Evolutionary conservation across 1,140 invertebrate genomes (phyloP), one percentile per base, ranked within the genome.

Genomic region (Pentalonia nigronervosa): DNA sequence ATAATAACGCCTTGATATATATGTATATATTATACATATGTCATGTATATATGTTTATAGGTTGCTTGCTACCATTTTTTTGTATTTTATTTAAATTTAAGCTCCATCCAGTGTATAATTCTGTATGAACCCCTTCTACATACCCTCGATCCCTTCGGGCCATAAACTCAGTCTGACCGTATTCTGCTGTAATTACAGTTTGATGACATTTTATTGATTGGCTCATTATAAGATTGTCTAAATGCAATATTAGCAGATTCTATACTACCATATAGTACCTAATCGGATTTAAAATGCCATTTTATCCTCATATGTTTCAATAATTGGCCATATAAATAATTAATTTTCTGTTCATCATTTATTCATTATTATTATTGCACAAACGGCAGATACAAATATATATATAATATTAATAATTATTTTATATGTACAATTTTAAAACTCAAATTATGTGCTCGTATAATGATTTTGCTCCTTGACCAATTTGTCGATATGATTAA

Each of bases 171-270:
- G 41, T 90, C 36, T 45, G 50, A 2, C 36, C 36, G 14, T 93
- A 36, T 83, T 92, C 30, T 45, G 90, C 36, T 45, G 90, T 92
- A 56, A 94, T 94, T 87, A 87, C 25, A 47, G 23, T 92, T 94
- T 93, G 34, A 93, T 86, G 81, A 93, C 34, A 45, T 84, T 93
- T n/a, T 50, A 56, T 84, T 86, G 91, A 93, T 93, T 93, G 81
- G 91, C 91, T 90, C 56, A 45, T 90, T 67, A 90, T 45, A 45
- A 67, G 88, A 60, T 9, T 41, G 50, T 60, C 53, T 67, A 36
- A 25, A 67, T 25, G 30, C 14, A 8, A 90, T 76, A 76, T 30
- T 76, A 36, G 23, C 14, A 17, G 23, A 60, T 90, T 90, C 25
- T 41, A 17, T 60, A n/a, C 86, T 30, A n/a, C 14, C 21, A 87